Conservation (phyloP, 2,888 invertebrate species). For the Tortricodes alternella region DNA sequence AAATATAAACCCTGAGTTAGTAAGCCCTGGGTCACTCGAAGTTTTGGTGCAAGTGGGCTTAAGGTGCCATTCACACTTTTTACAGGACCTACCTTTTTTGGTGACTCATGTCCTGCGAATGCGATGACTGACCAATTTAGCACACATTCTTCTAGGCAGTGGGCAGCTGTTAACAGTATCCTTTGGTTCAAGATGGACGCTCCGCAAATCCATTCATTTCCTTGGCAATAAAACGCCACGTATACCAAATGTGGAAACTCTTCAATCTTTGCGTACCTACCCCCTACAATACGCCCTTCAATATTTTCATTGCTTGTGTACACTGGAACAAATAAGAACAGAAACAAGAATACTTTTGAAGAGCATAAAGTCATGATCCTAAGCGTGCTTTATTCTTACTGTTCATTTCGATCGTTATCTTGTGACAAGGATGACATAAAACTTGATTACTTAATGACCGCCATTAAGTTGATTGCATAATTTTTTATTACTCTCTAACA, state of each 20-base stretch:
- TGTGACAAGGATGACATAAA: too few species aligned
- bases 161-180: constrained; percentile 43
- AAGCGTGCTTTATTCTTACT: too few species aligned
- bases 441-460: too few species aligned
- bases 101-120: constrained; percentile 27
- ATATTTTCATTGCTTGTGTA: neutral
- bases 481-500: too few species aligned
- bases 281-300: neutral
- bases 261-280: neutral
- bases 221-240: neutral
- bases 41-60: too few species aligned
- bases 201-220: constrained; percentile 37
- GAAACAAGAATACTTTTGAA: neutral
- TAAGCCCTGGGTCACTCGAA: too few species aligned
- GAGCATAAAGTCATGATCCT: neutral
- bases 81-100: too few species aligned
- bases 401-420: too few species aligned
- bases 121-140: too few species aligned
- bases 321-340: neutral
- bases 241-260: neutral
- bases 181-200: constrained; percentile 43
- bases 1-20: too few species aligned
- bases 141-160: constrained; percentile 38
- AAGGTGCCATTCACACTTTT: too few species aligned
- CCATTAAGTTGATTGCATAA: too few species aligned